phyloP scores from a whole-genome alignment of 2,113 vertebrate species.

The Sebastes fasciatus region DNA sequence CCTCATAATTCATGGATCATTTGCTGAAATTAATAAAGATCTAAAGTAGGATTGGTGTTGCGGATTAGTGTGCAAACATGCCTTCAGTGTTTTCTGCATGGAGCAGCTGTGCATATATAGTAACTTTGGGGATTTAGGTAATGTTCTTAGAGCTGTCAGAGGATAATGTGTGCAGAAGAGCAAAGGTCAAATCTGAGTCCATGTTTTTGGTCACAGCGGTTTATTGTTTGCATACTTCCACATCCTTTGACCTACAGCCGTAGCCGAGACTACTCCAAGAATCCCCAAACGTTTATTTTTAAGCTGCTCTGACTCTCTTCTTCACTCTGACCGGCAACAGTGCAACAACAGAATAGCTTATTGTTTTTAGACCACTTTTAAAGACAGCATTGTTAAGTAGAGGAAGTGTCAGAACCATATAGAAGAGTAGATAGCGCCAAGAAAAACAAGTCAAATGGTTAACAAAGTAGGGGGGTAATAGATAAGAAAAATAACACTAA shows the following conservation, averaged over 20 bases:
- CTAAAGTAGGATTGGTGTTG: neutral
- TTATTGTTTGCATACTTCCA: constrained; percentile 10
- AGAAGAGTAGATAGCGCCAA: neutral
- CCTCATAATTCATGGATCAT: constrained; percentile 13
- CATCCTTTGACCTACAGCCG: neutral
- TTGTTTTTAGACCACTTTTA: neutral
- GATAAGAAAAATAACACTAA: neutral
- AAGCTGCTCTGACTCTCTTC: neutral
- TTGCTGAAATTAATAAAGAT: constrained; percentile 11
- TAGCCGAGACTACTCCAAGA: neutral
- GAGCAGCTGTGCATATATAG: neutral
- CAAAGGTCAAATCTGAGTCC: constrained; percentile 32
- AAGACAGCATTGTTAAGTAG: neutral
- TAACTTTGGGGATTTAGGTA: constrained; percentile 4
- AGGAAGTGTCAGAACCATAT: neutral
- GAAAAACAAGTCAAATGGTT: neutral
- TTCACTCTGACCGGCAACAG: neutral
- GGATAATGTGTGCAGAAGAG: constrained; percentile 6
- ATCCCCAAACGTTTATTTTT: neutral
- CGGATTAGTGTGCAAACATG: neutral
- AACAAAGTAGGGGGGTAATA: neutral
- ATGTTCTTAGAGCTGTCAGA: neutral
- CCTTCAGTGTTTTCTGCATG: neutral
- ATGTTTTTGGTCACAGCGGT: neutral
- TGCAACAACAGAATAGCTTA: too few species aligned